Base-by-base conservation (phyloP, 2,113 vertebrate species). In the Rafetus swinhoei region DNA sequence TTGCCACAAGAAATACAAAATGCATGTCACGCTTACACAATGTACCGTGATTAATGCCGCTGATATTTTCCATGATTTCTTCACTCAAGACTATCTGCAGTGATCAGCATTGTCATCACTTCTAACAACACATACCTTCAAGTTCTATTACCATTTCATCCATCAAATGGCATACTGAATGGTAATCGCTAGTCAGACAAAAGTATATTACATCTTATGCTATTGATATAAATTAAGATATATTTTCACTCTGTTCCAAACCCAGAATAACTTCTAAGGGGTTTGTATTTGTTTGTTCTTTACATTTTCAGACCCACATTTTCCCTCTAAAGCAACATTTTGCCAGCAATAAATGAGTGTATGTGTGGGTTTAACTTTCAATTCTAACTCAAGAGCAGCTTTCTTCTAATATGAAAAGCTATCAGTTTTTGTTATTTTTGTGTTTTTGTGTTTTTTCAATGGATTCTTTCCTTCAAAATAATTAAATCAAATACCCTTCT, bases 381-480 rank as follows among this genome's bases (percentile, higher is more conserved):
- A 65, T 45, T 91, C 57, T 84, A 1, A 59, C 72, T n/a, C 84
- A 3, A 80, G 35, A 4, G 1, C 50, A 54, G 76, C 54, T 55
- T 32, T 9, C 65, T 80, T 84, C n/a, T 82, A 14, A 29, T 2
- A 1, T 74, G 1, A 53, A 45, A 22, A 53, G 62, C 4, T 35
- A 18, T 0, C 14, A 2, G 16, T 79, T 86, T 45, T 50, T 10
- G n/a, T 16, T 15, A 10, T 88, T 79, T 5, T 18, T 2, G 7
- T 32, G 1, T 77, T 74, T 52, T 21, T 76, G 10, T 45, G 0
- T 0, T 1, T 0, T 4, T 62, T 74, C 57, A 55, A 0, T 0
- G 10, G 18, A 39, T 50, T 10, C 35, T 9, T 9, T 55, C 15
- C 4, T 1, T 21, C 5, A 53, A 60, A 1, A 35, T 24, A 24